Evolutionary conservation across 2,797 vertebrate genomes (phyloP), one percentile per base, ranked within the genome.

Genomic region (Caiman crocodilus): DNA sequence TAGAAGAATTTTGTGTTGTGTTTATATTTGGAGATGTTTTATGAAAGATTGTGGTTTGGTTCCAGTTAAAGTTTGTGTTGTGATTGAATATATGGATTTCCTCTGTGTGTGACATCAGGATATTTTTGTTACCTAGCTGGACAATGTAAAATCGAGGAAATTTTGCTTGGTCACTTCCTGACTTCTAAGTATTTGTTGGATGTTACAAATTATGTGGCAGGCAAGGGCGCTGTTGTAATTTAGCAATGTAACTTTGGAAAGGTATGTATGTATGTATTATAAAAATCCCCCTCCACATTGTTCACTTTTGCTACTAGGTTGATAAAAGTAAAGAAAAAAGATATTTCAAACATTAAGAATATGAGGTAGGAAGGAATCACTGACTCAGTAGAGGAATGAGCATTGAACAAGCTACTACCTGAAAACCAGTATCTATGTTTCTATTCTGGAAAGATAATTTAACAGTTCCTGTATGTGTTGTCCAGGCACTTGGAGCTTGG

Each of bases 201-300:
- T 85, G 85, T 89, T 65, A 20, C 61, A 18, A 4, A 20, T 3
- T 35, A 1, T 14, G 3, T 32, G 5, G 3, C 58, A 5, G 63
- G 5, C 42, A 25, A 14, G 6, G 25, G 55, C 2, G 14, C 5
- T 57, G 76, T 78, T 5, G 56, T 8, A 58, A 77, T 4, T 25
- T 1, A 14, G 18, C 28, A 3, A 5, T 67, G 87, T 76, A 89
- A n/a, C 21, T 63, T 78, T 26, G 23, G 23, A 5, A 92, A 10
- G 0, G 1, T 69, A 64, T 76, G 35, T 16, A 2, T 74, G 13
- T 3, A 2, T 63, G 50, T 78, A 65, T 35, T 26, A 10, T 25
- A 5, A 10, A 23, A 61, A 12, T 61, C 26, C 26, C 60, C 26
- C 26, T 61, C 1, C 1, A 21, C 16, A 21, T 18, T 75, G 2